Base-by-base conservation (phyloP, 2,888 invertebrate genomes). In the Temnothorax ravouxi region DNA sequence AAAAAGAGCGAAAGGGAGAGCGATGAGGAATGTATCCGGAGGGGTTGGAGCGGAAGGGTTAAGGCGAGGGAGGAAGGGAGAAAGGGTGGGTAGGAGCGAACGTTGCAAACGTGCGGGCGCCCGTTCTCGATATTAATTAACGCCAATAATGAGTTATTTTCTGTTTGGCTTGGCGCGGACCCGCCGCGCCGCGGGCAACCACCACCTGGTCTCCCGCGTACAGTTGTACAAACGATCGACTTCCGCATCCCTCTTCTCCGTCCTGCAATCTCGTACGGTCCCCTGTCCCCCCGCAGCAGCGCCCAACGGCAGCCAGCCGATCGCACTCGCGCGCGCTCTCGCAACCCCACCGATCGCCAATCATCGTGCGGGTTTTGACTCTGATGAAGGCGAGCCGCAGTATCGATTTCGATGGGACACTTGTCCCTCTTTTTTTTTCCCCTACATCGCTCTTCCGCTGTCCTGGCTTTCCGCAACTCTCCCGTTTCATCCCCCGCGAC, bases 101-200 rank as follows among this genome's bases (percentile, higher is more conserved):
- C 29, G 41, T 44, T 47, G 21, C 41, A 9, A 91, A 90, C 86
- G 89, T 83, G 83, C 79, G 86, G 38, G 59, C 77, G 77, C 79
- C 50, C 69, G 85, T 87, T 87, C 90, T 90, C 88, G 88, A 91
- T 91, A 92, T 91, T 92, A 92, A 92, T 92, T 92, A 91, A 89
- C 89, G 85, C 81, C 88, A 92, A 92, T 92, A 92, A 92, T 92
- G 90, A 92, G 88, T 92, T 91, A 91, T 92, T 91, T 92, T 90
- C 87, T 87, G 88, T 91, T 88, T 87, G 88, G 86, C 86, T 88
- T 91, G 80, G 82, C 89, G 44, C 41, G 59, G 74, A 76, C 34
- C 18, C 67, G 47, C 52, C 71, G 54, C 76, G 61, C 71, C 67
- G 69, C 79, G 59, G 21, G 50, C 62, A 81, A 81, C 52, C 71